Conservation (phyloP, 2,888 invertebrate species). For the Noctua fimbriata region DNA sequence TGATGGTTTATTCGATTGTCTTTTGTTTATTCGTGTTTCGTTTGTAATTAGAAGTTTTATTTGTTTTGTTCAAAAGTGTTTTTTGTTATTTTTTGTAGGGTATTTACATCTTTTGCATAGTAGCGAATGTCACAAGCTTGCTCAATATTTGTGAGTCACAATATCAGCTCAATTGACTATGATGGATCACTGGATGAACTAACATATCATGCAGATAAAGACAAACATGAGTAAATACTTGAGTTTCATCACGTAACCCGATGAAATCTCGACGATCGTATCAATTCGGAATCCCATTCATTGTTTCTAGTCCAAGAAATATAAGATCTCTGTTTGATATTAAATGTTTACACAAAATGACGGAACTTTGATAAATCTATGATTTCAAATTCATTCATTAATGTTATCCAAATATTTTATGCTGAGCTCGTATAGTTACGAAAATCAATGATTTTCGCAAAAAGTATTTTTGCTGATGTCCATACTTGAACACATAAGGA, state of each 20-base stretch:
- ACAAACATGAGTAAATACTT: conserved; percentile 10
- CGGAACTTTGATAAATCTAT: background rate
- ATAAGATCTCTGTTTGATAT: conserved; percentile 13
- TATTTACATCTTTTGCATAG: background rate
- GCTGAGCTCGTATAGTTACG: background rate
- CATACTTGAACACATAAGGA: background rate
- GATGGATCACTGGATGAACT: conserved; percentile 29
- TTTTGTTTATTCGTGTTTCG: conserved; percentile 2
- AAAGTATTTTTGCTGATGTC: background rate
- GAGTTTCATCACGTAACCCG: conserved; percentile 26
- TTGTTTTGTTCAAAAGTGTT: background rate
- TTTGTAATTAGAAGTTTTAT: background rate
- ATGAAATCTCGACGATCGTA: conserved; percentile 13
- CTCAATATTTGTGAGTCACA: conserved; percentile 24
- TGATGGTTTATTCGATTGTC: background rate
- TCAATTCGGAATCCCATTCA: conserved; percentile 22
- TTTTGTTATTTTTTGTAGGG: background rate
- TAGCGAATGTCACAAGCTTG: conserved; percentile 18
- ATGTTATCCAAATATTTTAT: background rate
- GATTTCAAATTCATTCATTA: background rate
- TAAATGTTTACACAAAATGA: background rate
- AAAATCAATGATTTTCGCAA: background rate
- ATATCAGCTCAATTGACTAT: conserved; percentile 23
- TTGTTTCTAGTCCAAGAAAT: background rate
- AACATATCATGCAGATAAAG: conserved; percentile 30